Conservation (phyloP, 1,140 invertebrate genomes). For the Dendrolimus punctatus region DNA sequence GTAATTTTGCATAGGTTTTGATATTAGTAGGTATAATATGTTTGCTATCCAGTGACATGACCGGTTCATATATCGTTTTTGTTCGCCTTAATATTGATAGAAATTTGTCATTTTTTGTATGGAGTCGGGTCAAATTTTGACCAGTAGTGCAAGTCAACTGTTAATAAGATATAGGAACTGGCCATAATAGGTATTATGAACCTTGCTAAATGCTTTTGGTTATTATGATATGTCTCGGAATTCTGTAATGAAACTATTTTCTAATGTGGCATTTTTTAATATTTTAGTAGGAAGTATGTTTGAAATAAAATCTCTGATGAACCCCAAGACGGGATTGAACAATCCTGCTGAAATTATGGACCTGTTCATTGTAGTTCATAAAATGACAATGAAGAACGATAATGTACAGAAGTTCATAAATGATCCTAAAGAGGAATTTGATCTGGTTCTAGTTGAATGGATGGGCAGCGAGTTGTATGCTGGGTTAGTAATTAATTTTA, state of each 20-base stretch:
- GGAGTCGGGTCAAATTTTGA: too few relatives aligned
- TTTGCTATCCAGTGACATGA: too few relatives aligned
- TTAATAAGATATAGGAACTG: too few relatives aligned
- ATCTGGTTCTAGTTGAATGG: constrained; percentile 37
- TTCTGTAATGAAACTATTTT: neutral
- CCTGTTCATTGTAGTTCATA: constrained; percentile 7
- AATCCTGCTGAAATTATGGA: constrained; percentile 3
- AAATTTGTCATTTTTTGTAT: too few relatives aligned
- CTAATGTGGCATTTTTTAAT: neutral
- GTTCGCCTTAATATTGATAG: too few relatives aligned
- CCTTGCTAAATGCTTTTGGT: neutral
- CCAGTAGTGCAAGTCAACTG: too few relatives aligned
- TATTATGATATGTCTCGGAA: neutral
- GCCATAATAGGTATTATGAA: too few relatives aligned
- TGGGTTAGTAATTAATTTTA: constrained; percentile 19
- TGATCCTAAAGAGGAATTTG: constrained; percentile 29
- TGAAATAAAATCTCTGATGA: constrained; percentile 14
- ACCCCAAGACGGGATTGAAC: constrained; percentile 3
- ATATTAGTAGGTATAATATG: too few relatives aligned
- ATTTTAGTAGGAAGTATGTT: constrained; percentile 3
- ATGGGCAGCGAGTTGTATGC: constrained; percentile 27
- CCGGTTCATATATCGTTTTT: too few relatives aligned
- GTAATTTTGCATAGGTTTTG: too few relatives aligned
- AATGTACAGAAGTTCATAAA: constrained; percentile 25
- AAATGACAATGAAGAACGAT: constrained; percentile 13